phyloP scores from a whole-genome alignment of 2,797 vertebrate genomes.

The Sebastes diploproa region DNA sequence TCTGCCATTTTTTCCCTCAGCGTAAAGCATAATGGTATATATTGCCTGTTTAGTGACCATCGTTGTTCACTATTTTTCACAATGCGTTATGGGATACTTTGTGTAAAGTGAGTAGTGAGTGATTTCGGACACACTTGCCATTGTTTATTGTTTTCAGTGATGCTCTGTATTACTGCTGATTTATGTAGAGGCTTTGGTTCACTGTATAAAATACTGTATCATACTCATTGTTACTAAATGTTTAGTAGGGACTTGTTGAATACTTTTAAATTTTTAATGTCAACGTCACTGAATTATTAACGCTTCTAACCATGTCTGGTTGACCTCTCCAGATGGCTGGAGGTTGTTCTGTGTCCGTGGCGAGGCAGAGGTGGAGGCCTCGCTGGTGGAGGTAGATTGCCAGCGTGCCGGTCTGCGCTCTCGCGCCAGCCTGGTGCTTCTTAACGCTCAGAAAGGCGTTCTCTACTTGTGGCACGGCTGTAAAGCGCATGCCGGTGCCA shows the following conservation, averaged over 20 bases:
- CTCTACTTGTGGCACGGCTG: constrained; percentile 86
- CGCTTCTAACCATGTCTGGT: background rate
- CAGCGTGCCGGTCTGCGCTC: constrained; percentile 80
- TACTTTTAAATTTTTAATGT: background rate
- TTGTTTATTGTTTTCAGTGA: background rate
- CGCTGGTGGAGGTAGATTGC: constrained; percentile 81
- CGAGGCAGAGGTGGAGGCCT: constrained; percentile 77
- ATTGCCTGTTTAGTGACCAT: too few species aligned
- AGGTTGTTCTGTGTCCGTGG: constrained; percentile 83
- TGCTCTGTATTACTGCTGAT: background rate
- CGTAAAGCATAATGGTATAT: too few species aligned
- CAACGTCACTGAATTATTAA: background rate
- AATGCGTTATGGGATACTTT: too few species aligned
- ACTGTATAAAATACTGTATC: background rate
- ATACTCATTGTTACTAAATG: background rate
- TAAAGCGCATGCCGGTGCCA: constrained; percentile 72
- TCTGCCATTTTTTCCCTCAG: too few species aligned
- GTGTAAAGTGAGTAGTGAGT: too few species aligned
- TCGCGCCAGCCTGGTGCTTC: constrained; percentile 78
- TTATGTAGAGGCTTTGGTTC: background rate
- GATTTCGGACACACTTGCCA: too few species aligned
- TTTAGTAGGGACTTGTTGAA: background rate
- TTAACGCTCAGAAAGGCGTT: constrained; percentile 61
- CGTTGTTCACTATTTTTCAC: too few species aligned
- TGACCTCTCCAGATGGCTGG: constrained; percentile 71